Percentiles rank a stretch among this genome's conserved stretches.
Evolutionary conservation across 2,113 vertebrate species (phyloP).

Genomic region (Tympanuchus pallidicinctus): DNA sequence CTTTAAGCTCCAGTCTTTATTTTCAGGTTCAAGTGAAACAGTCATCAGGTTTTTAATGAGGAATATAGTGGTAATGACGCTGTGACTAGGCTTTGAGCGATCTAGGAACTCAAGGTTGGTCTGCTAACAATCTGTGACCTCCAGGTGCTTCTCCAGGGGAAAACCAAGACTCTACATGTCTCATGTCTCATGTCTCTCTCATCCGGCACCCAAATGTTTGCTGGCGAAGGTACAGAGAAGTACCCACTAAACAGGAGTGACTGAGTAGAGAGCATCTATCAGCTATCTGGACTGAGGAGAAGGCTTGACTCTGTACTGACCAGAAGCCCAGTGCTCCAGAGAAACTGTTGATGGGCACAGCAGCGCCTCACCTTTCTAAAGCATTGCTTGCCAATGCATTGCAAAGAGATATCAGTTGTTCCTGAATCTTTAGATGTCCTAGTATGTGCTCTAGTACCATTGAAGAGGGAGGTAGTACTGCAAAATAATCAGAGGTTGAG

Average conservation of each 20-base stretch:
- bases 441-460: not conserved
- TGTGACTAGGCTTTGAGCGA: not conserved
- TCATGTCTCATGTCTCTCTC: no score
- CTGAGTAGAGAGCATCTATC: not conserved
- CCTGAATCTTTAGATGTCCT: not conserved
- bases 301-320: not conserved
- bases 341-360: not conserved
- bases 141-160: not conserved
- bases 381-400: not conserved
- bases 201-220: not conserved
- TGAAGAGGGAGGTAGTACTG: not conserved
- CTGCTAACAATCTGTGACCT: not conserved
- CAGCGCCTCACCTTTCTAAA: not conserved
- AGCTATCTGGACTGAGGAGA: not conserved
- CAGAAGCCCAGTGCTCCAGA: not conserved
- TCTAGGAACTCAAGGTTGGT: not conserved
- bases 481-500: not conserved
- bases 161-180: not conserved
- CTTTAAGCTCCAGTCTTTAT: not conserved
- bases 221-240: not conserved
- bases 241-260: not conserved
- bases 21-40: not conserved
- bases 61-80: not conserved
- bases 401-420: not conserved
- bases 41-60: not conserved